phyloP scores from a whole-genome alignment of 2,797 vertebrate genomes.

The Enteromius anoplus region DNA sequence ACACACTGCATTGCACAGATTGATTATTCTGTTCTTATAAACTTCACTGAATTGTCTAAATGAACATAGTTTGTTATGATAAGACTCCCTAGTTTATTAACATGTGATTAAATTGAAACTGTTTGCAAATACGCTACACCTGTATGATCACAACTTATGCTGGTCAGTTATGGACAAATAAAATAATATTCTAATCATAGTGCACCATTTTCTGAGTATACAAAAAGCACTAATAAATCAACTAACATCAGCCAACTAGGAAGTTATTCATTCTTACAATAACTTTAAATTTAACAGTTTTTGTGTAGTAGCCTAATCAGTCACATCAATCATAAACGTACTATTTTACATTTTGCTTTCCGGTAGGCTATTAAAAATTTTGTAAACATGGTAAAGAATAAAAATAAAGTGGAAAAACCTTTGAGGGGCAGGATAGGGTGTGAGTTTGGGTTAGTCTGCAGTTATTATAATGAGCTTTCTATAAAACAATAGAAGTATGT shows the following conservation, averaged over 20 bases:
- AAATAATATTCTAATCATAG: not conserved
- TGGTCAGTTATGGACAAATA: not conserved
- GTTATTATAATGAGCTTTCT: conserved; percentile 4
- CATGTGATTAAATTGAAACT: not conserved
- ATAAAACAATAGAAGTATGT: conserved; percentile 19
- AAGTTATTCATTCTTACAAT: not conserved
- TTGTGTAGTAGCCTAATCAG: not conserved
- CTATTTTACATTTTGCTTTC: not conserved
- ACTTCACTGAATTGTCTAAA: not conserved
- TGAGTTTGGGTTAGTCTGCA: not conserved
- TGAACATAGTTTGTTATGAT: not conserved
- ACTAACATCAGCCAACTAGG: too few relatives aligned
- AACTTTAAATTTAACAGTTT: not conserved
- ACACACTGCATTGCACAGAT: not conserved
- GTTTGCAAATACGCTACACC: conserved; percentile 8
- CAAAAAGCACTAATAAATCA: not conserved
- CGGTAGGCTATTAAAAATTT: not conserved
- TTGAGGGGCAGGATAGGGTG: not conserved
- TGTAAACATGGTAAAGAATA: not conserved
- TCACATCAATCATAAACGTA: not conserved
- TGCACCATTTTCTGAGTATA: not conserved
- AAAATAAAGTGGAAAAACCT: not conserved
- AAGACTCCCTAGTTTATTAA: not conserved
- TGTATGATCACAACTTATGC: not conserved
- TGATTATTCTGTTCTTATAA: not conserved